Conservation (phyloP, 2,113 vertebrate species). For the Ictalurus furcatus region DNA sequence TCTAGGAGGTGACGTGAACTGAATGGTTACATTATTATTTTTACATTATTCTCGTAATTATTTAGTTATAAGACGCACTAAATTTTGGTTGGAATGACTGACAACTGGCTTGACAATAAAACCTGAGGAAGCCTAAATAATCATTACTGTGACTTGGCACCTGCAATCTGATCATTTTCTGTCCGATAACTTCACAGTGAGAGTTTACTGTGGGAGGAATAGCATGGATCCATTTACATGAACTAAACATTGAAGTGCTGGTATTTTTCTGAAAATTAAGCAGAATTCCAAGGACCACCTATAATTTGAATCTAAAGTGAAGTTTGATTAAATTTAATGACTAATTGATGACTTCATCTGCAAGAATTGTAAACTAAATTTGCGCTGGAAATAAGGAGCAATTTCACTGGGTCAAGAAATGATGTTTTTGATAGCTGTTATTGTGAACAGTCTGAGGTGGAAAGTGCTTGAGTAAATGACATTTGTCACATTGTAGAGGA, state of each 20-base stretch:
- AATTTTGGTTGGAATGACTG: slow-evolving; percentile 3
- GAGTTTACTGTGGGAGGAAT: neutral
- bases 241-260: neutral
- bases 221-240: neutral
- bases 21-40: neutral
- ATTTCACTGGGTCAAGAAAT: neutral
- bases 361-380: neutral
- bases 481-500: neutral
- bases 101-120: neutral
- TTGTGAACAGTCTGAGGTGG: neutral
- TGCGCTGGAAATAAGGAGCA: neutral
- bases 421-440: neutral
- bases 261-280: neutral
- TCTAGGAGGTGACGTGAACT: neutral
- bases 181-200: neutral
- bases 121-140: neutral
- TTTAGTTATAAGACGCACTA: neutral
- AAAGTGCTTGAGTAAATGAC: neutral
- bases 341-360: neutral
- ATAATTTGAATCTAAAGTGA: neutral
- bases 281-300: neutral
- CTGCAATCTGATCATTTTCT: neutral
- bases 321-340: neutral
- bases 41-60: neutral
- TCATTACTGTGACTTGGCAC: neutral